A percentile compares a stretch with the other conserved stretches of the same genome.
Evolutionary conservation across 1,140 invertebrate species (phyloP).

Genomic region (Trachymyrmex septentrionalis): DNA sequence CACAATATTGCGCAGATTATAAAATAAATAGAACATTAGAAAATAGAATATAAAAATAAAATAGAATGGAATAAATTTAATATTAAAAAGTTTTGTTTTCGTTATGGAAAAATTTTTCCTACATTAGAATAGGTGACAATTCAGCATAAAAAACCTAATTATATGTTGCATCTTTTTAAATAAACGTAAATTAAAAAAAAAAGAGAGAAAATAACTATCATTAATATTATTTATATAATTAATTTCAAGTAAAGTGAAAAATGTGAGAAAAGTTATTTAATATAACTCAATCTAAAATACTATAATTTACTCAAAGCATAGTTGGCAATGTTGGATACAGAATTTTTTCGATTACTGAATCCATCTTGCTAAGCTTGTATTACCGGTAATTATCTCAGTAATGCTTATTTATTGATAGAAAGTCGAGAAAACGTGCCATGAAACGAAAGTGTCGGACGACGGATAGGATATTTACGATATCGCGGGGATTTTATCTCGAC

Average conservation of each 20-base stretch:
- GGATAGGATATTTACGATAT: conserved; percentile 17
- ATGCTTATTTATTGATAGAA: conserved; percentile 69
- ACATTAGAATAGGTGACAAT: background rate
- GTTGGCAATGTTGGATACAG: background rate
- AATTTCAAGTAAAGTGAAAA: background rate
- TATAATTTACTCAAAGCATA: background rate
- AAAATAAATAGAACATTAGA: background rate
- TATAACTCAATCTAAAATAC: background rate
- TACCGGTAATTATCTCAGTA: conserved; percentile 46
- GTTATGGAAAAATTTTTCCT: background rate
- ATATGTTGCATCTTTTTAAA: background rate
- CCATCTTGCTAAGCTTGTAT: conserved; percentile 7
- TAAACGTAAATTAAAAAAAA: background rate
- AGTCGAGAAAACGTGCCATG: conserved; percentile 51
- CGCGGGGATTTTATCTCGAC: conserved; percentile 42
- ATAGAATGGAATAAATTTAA: background rate
- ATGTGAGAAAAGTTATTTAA: background rate
- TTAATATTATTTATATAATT: background rate
- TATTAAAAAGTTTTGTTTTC: background rate
- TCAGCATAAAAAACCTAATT: background rate
- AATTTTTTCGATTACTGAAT: conserved; percentile 49
- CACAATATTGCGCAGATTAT: background rate
- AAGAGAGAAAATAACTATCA: background rate
- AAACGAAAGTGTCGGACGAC: conserved; percentile 64
- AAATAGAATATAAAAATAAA: background rate